phyloP scores from a whole-genome alignment of 2,888 invertebrate species.

The Meiosimyza platycephala region DNA sequence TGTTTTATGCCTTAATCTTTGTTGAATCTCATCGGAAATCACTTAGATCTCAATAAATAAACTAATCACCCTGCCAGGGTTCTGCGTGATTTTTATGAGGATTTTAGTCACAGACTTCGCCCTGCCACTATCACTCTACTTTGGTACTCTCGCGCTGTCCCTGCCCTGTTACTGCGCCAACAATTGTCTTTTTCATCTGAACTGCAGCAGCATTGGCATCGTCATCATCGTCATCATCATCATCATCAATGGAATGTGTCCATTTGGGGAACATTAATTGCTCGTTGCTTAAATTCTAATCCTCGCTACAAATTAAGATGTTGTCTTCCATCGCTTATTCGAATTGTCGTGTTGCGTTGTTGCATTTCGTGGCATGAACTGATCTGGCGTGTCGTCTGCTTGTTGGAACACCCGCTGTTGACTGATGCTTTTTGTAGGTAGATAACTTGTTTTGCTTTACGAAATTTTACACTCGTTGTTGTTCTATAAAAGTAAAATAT shows the following conservation, averaged over 20 bases:
- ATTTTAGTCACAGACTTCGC: conserved; percentile 1
- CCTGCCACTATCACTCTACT: not conserved
- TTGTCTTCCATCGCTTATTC: conserved; percentile 59
- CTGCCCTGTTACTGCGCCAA: conserved; percentile 31
- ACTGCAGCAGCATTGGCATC: not conserved
- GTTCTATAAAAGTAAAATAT: not conserved
- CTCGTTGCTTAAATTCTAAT: conserved; percentile 68
- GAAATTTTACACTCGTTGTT: conserved; percentile 1
- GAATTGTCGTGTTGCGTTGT: conserved; percentile 53
- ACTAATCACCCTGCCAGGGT: conserved; percentile 53
- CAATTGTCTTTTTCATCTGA: conserved; percentile 30
- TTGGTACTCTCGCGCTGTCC: not conserved
- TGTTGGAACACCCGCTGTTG: not conserved
- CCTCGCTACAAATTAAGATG: conserved; percentile 67
- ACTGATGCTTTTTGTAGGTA: not conserved
- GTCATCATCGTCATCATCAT: conserved; percentile 8
- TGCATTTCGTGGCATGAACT: not conserved
- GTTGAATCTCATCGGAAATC: conserved; percentile 67
- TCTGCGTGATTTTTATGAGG: conserved; percentile 6
- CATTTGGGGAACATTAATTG: conserved; percentile 66
- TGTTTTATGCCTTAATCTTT: conserved; percentile 63
- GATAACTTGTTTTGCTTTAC: not conserved
- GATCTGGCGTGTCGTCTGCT: not conserved
- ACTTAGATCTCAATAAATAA: conserved; percentile 68
- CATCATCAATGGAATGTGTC: conserved; percentile 50